Percentiles rank a stretch among this genome's conserved stretches.
These are phyloP conservation scores for Heterotilapia buettikoferi DNA, from an alignment of 2,113 vertebrate genomes.

Conservation along the genomic window DNA sequence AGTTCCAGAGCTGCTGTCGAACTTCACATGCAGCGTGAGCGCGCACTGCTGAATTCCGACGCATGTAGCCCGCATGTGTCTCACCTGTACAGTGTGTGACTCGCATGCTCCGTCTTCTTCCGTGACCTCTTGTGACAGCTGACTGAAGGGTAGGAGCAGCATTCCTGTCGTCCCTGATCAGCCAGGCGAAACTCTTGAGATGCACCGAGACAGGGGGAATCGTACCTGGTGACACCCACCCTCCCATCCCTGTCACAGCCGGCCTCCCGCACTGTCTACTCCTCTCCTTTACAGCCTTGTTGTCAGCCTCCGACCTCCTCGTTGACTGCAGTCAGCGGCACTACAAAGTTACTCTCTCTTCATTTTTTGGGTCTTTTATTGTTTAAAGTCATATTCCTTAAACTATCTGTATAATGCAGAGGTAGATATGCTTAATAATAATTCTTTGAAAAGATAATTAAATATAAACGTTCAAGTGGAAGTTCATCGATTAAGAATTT, in stretches of 20 bases:
- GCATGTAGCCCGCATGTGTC: not conserved
- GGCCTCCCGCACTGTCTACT: slow-evolving; percentile 9
- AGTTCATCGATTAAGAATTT: not conserved
- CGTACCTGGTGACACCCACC: slow-evolving; percentile 68
- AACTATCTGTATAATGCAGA: not conserved
- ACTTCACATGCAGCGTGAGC: not conserved
- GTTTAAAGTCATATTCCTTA: not conserved
- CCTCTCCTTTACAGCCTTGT: slow-evolving; percentile 3
- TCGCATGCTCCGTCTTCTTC: slow-evolving; percentile 6
- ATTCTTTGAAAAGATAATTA: not conserved
- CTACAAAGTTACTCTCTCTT: not conserved
- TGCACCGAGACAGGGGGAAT: slow-evolving; percentile 32
- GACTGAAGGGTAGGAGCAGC: slow-evolving; percentile 69
- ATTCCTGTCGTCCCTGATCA: slow-evolving; percentile 64
- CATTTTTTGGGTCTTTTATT: not conserved
- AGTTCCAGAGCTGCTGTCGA: not conserved
- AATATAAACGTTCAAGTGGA: not conserved
- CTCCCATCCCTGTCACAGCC: slow-evolving; percentile 59
- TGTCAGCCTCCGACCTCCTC: slow-evolving; percentile 22
- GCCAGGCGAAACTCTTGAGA: slow-evolving; percentile 67
- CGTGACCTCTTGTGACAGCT: slow-evolving; percentile 68
- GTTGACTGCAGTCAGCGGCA: not conserved
- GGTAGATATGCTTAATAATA: not conserved
- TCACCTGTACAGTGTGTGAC: slow-evolving; percentile 5
- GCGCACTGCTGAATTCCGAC: not conserved